These are phyloP conservation scores for Diglossa brunneiventris DNA, from an alignment of 2,113 vertebrate species.

Conservation along the genomic window DNA sequence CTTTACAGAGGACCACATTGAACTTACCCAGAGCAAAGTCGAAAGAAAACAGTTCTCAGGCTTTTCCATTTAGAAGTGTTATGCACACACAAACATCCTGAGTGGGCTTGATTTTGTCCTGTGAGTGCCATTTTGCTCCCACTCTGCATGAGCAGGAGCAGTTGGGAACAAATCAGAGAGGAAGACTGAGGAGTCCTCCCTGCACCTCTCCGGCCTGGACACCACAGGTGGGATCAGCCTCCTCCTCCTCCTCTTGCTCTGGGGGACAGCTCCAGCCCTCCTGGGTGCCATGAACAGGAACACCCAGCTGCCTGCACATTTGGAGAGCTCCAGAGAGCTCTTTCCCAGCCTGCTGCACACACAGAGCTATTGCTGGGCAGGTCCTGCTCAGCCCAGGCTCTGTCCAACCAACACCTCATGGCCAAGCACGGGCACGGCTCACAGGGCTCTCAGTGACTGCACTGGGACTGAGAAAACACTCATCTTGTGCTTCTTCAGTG, in stretches of 20 bases:
- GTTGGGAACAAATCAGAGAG: not conserved
- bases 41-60: slow-evolving; percentile 32
- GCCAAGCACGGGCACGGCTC: not conserved
- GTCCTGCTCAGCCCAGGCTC: not conserved
- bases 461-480: not conserved
- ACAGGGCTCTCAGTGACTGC: too few relatives aligned
- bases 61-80: not conserved
- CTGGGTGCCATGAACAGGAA: not conserved
- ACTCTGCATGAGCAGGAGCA: not conserved
- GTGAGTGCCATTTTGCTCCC: not conserved
- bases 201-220: not conserved
- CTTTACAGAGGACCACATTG: slow-evolving; percentile 33
- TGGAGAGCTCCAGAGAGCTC: not conserved
- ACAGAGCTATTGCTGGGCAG: too few relatives aligned
- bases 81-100: not conserved
- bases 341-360: not conserved
- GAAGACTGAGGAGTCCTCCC: not conserved
- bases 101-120: not conserved
- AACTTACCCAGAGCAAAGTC: not conserved
- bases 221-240: not conserved
- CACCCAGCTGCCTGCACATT: not conserved
- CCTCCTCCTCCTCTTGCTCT: not conserved
- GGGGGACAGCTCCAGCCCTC: not conserved
- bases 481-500: not conserved
- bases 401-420: not conserved